phyloP scores from a whole-genome alignment of 2,113 vertebrate genomes.

The Oceanodroma tethys region DNA sequence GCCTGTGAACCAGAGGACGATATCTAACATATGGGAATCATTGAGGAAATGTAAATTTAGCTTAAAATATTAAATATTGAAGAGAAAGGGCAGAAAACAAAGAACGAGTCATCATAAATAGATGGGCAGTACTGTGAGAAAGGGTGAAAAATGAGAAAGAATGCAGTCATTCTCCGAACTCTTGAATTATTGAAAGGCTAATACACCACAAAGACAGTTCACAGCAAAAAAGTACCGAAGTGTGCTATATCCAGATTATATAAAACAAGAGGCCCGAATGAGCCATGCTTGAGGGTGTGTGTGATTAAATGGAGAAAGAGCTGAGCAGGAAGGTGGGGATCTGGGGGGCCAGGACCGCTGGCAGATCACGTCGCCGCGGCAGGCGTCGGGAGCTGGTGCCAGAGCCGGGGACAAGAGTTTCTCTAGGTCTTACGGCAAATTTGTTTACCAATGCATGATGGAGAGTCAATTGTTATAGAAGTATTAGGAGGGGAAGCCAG shows the following conservation, averaged over 20 bases:
- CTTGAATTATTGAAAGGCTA: slow-evolving; percentile 65
- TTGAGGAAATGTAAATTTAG: slow-evolving; percentile 59
- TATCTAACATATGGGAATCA: slow-evolving; percentile 19
- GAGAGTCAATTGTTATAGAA: neutral
- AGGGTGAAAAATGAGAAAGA: slow-evolving; percentile 48
- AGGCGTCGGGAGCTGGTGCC: rapidly evolving
- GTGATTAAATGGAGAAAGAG: neutral
- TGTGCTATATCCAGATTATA: neutral
- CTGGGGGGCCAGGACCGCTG: neutral
- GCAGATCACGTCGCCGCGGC: rapidly evolving
- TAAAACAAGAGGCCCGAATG: neutral
- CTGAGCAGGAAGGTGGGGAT: neutral
- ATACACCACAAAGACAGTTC: slow-evolving; percentile 51
- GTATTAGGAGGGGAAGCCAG: neutral
- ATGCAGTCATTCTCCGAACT: neutral
- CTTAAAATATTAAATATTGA: slow-evolving; percentile 62
- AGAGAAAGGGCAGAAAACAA: slow-evolving; percentile 49
- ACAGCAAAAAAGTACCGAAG: neutral
- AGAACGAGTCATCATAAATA: slow-evolving; percentile 45
- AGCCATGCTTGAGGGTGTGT: neutral
- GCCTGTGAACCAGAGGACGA: neutral
- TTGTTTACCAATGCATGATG: neutral
- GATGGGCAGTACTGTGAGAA: slow-evolving; percentile 23
- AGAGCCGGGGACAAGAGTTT: neutral
- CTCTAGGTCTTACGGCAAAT: neutral